These are phyloP conservation scores for Eretmochelys imbricata DNA, from an alignment of 2,113 vertebrate species.

Conservation along the genomic window DNA sequence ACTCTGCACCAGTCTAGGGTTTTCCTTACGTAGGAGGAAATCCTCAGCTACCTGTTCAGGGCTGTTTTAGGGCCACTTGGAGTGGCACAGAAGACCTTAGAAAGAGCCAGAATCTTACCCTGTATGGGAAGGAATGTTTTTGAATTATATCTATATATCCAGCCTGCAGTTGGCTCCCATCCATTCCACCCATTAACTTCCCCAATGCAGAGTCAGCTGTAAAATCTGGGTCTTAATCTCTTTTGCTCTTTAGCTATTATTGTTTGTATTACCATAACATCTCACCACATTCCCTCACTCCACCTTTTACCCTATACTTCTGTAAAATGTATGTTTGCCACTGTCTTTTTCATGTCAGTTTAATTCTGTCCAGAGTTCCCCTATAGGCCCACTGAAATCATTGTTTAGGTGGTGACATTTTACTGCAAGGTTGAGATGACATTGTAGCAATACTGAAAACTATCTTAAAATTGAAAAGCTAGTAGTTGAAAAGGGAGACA, in stretches of 20 bases:
- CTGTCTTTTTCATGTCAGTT: not conserved
- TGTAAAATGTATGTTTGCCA: not conserved
- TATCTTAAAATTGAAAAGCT: not conserved
- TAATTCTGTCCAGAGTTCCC: not conserved
- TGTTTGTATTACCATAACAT: not conserved
- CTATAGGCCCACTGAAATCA: not conserved
- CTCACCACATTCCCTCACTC: not conserved
- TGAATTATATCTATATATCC: not conserved
- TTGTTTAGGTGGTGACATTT: not conserved
- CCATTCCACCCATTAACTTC: not conserved
- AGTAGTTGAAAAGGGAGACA: not conserved
- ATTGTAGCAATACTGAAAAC: not conserved
- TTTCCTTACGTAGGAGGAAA: not conserved
- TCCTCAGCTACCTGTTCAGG: not conserved
- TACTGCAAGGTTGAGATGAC: not conserved
- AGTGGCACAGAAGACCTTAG: not conserved
- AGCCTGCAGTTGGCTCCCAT: not conserved
- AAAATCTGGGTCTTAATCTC: not conserved
- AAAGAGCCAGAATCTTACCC: not conserved
- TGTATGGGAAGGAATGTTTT: not conserved
- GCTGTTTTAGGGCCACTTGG: not conserved
- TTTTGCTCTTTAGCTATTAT: not conserved
- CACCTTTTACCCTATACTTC: not conserved
- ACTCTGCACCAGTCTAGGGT: not conserved
- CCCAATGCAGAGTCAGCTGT: not conserved